Evolutionary conservation across 64 coral and sea anemone species (phyloP), one percentile per base, ranked within the genome.

Genomic region (Stylophora pistillata): DNA sequence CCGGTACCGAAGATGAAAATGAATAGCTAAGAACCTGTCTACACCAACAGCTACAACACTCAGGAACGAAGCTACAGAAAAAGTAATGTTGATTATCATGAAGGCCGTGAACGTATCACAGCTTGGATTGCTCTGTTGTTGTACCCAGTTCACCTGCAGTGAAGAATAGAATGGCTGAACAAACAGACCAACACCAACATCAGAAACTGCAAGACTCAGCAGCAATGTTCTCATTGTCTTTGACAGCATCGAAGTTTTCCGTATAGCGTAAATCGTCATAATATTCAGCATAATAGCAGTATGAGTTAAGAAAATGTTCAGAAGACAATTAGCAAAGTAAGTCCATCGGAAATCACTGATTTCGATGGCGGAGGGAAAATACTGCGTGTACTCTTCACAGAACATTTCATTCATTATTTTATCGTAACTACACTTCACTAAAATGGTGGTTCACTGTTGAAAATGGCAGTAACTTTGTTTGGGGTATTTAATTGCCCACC

Each of bases 161-260:
- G 64, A 68, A 0, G 23, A 11, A 23, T 68, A 68, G 9, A 68
- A 25, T 68, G 64, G 64, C 21, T 68, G 64, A 25, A 6, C 64
- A 21, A 68, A 21, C 1, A 68, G 1, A 68, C 64, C 64, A 68
- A 68, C 64, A n/a, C 64, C 64, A 68, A 68, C 64, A 27, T 68
- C 64, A 68, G 64, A 68, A 28, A 68, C 64, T 25, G 64, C 64
- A 68, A 68, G 64, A 68, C 64, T 68, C n/a, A 68, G 64, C 10
- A 68, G 64, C 64, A 68, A 68, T 68, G 64, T 68, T 68, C 21
- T 68, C 12, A 68, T 12, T 25, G 64, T 68, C 64, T 68, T 68
- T 68, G n/a, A 25, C 64, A 68, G 12, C 21, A 7, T 12, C 20
- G 64, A 28, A 4, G 64, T 68, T 68, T 28, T 68, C 26, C 64